Percentiles rank a stretch among this genome's conserved stretches.
phyloP scores from a whole-genome alignment of 2,797 vertebrate species.

The Hemibagrus guttatus region DNA sequence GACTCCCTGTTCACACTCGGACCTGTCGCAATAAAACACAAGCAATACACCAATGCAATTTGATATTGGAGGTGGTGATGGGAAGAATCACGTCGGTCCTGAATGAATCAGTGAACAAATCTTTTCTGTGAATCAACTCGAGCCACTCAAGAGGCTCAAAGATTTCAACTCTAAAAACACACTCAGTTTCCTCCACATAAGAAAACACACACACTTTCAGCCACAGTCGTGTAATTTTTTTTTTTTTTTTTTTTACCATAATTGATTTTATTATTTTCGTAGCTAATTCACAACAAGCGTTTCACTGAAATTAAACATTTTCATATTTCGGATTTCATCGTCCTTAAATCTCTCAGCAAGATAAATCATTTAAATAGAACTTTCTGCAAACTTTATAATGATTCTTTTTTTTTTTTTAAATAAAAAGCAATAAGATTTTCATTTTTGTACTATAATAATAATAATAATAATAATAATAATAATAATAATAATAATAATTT shows the following conservation, averaged over 20 bases:
- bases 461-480: constrained; percentile 74
- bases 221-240: not conserved
- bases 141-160: not conserved
- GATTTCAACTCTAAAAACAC: not conserved
- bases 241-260: constrained; percentile 55
- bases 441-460: constrained; percentile 76
- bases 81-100: too few relatives aligned
- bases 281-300: constrained; percentile 88
- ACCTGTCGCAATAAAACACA: too few relatives aligned
- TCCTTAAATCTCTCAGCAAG: constrained; percentile 75
- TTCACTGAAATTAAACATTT: constrained; percentile 84
- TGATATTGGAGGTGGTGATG: too few relatives aligned
- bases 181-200: constrained; percentile 47
- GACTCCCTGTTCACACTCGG: too few relatives aligned
- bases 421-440: constrained; percentile 78
- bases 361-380: constrained; percentile 68
- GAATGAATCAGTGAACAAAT: too few relatives aligned
- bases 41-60: too few relatives aligned
- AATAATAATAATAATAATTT: constrained; percentile 74
- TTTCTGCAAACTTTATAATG: constrained; percentile 77
- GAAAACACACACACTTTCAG: constrained; percentile 69
- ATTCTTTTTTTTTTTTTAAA: constrained; percentile 72
- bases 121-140: too few relatives aligned
- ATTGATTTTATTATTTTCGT: constrained; percentile 82
- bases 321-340: constrained; percentile 77